Base-by-base conservation (phyloP, 92 coral and sea anemone species). In the Porites evermanni region DNA sequence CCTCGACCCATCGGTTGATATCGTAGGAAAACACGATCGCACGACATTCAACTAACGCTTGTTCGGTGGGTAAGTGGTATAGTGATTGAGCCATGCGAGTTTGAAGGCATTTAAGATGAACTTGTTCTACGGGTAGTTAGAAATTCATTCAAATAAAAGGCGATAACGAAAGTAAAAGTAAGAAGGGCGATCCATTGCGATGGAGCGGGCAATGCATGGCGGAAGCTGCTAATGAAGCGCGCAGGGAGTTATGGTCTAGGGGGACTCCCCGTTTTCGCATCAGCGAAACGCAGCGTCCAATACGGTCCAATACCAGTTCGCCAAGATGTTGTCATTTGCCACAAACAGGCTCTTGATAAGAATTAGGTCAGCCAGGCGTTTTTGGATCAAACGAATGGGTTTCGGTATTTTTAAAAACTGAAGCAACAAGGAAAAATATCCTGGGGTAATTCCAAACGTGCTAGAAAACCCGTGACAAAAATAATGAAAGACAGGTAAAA, bases 41-140 rank as follows among this genome's bases (percentile, higher is more conserved):
- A 4, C 93, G 88, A 64, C 81, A 81, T 59, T 86, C 93, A 20
- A 77, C 88, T 64, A 90, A 78, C 38, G 86, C 83, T 63, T 81
- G 87, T 52, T 90, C 93, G 18, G 82, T 14, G 10, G 87, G 79
- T 44, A 80, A 29, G 53, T 47, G 63, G 16, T 20, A n/a, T 18
- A 67, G 38, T n/a, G 83, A 67, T 10, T 85, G 83, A 26, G 90
- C 90, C 93, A 90, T 90, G 64, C 13, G 79, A 83, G 4, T 73
- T 7, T 16, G 74, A 83, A 73, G 87, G 65, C 87, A 83, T 83
- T 23, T 38, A 81, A 58, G 13, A 2, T 8, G 23, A 19, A 18
- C 61, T 51, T 79, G 29, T 50, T 20, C 12, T 1, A 44, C 72
- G 72, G 73, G 66, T 65, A 50, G 29, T 8, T 2, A 7, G 5